Conservation (phyloP, 2,113 vertebrate genomes). For the Notechis scutatus region DNA sequence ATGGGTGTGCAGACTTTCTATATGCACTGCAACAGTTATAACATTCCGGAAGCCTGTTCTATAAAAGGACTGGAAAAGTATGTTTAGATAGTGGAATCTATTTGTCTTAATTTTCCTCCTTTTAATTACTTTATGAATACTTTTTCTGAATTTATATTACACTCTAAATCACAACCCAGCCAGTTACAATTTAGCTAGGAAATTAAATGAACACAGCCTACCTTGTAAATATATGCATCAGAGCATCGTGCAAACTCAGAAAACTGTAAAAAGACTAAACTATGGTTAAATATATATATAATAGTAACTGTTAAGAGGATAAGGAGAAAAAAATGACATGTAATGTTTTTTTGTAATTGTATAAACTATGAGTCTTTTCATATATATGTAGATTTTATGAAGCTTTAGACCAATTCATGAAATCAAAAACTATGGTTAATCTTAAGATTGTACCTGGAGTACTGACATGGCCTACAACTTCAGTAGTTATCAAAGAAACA, state of each 20-base stretch:
- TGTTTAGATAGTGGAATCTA: not conserved
- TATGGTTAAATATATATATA: not conserved
- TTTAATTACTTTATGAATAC: not conserved
- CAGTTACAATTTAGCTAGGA: not conserved
- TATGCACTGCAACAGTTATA: not conserved
- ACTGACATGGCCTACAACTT: conserved; percentile 89
- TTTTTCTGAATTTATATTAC: not conserved
- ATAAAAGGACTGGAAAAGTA: not conserved
- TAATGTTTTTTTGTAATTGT: not conserved
- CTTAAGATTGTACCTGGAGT: conserved; percentile 80
- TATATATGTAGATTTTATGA: conserved; percentile 73
- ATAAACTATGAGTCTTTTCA: not conserved
- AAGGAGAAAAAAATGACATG: not conserved
- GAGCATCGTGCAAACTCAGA: not conserved
- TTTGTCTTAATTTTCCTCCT: not conserved
- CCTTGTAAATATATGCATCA: not conserved
- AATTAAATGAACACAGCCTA: not conserved
- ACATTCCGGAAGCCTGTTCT: not conserved
- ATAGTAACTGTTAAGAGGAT: not conserved
- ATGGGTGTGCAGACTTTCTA: not conserved
- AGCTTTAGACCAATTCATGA: conserved; percentile 80
- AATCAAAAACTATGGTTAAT: conserved; percentile 78
- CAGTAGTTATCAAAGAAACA: conserved; percentile 82
- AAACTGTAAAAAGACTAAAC: not conserved
- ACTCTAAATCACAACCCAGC: not conserved